These are phyloP conservation scores for Polyommatus icarus DNA, from an alignment of 2,888 invertebrate species.

Conservation along the genomic window DNA sequence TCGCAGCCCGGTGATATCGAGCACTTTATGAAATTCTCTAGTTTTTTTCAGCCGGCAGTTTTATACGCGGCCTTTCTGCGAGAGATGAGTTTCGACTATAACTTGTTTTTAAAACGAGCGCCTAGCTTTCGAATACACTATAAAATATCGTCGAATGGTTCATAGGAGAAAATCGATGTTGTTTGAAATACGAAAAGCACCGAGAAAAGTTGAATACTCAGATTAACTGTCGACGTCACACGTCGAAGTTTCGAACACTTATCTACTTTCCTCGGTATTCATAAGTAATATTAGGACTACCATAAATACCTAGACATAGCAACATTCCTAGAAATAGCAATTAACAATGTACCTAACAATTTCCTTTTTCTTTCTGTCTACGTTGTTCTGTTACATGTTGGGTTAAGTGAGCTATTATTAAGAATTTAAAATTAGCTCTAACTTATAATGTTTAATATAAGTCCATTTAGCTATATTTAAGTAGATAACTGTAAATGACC, in stretches of 20 bases:
- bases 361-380: too few relatives aligned
- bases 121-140: neutral
- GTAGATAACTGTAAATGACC: too few relatives aligned
- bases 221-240: neutral
- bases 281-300: too few relatives aligned
- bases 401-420: too few relatives aligned
- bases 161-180: neutral
- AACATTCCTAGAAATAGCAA: too few relatives aligned
- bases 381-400: too few relatives aligned
- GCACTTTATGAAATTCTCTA: neutral
- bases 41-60: neutral
- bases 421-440: too few relatives aligned
- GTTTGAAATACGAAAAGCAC: neutral
- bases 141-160: neutral
- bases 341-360: too few relatives aligned
- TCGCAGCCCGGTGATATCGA: neutral
- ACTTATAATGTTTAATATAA: too few relatives aligned
- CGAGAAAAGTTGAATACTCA: neutral
- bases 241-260: neutral
- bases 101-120: neutral
- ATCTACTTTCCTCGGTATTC: neutral
- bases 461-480: too few relatives aligned
- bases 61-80: neutral
- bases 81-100: slow-evolving; percentile 8
- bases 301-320: too few relatives aligned